Conservation (phyloP, 2,797 vertebrate species). For the Zonotrichia albicollis region DNA sequence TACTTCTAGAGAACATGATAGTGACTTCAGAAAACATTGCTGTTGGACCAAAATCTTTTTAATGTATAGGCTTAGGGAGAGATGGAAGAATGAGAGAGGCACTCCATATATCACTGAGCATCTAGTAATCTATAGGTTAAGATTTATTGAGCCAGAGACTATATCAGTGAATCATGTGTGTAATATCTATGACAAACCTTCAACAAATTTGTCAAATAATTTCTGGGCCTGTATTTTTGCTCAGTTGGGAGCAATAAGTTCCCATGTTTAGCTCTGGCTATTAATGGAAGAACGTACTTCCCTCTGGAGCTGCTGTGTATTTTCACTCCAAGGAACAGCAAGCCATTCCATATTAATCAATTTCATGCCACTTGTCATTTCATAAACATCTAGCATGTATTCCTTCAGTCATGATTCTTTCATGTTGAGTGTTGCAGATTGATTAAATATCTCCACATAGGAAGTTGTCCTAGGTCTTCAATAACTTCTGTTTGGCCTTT, state of each 20-base stretch:
- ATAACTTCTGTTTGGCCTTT: neutral
- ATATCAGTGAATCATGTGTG: neutral
- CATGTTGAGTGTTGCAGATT: neutral
- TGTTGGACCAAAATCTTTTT: neutral
- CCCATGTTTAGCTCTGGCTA: neutral
- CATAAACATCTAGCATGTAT: neutral
- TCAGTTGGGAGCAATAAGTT: neutral
- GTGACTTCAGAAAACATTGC: neutral
- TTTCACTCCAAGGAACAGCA: neutral
- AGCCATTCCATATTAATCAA: neutral
- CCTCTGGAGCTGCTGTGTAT: neutral
- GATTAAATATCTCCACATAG: neutral
- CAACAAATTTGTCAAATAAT: neutral
- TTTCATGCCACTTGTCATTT: neutral
- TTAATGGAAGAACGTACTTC: neutral
- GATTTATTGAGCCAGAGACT: neutral
- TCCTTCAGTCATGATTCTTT: neutral
- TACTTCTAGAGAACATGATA: neutral
- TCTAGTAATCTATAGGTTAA: neutral
- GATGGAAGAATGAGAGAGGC: neutral
- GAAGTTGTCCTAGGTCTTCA: neutral
- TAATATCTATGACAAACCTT: neutral
- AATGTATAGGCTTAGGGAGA: neutral
- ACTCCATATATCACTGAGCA: neutral
- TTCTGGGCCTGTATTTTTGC: neutral